Evolutionary conservation across 2,888 invertebrate genomes (phyloP), one percentile per base, ranked within the genome.

Genomic region (Bellardia pandia): DNA sequence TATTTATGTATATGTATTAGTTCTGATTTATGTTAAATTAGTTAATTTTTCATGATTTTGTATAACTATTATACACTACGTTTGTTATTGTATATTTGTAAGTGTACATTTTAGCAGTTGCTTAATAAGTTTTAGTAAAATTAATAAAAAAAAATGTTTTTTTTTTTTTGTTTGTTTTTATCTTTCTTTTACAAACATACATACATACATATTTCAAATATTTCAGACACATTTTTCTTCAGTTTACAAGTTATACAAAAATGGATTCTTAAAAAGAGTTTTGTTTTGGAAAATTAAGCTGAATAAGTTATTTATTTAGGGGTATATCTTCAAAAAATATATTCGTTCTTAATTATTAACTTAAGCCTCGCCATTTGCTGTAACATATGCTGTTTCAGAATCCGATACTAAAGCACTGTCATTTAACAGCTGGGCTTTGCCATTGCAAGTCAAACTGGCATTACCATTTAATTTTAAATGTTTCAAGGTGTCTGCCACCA

Each of bases 381-480:
- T 64, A 33, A 60, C 30, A 13, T 11, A 6, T 7, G 3, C 42
- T 7, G 23, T 11, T 58, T 85, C 85, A 1, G 75, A 53, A 51
- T 82, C 85, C 3, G 81, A 87, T 7, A 40, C 30, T 53, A 68
- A 76, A 53, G 45, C 48, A 45, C 8, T 79, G 9, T 76, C 86
- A 74, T 85, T 85, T 60, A 69, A 37, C 40, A 78, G 14, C 11
- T 6, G n/a, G 14, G 16, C 7, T 14, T 23, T 60, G 30, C 78
- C 85, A 71, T 87, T 87, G 14, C 16, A 8, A 6, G 48, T 77
- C 16, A 85, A 66, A 45, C 60, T 77, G 11, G 8, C 45, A 51
- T 42, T 77, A n/a, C 88, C 86, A 80, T 89, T 89, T 5, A 89
- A 14, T 85, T 86, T 82, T 14, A 83, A 58, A 40, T 74, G 48